Percentiles rank a stretch among this genome's conserved stretches.
These are phyloP conservation scores for Pharmacophagus antenor DNA, from an alignment of 2,888 invertebrate species.

Conservation along the genomic window DNA sequence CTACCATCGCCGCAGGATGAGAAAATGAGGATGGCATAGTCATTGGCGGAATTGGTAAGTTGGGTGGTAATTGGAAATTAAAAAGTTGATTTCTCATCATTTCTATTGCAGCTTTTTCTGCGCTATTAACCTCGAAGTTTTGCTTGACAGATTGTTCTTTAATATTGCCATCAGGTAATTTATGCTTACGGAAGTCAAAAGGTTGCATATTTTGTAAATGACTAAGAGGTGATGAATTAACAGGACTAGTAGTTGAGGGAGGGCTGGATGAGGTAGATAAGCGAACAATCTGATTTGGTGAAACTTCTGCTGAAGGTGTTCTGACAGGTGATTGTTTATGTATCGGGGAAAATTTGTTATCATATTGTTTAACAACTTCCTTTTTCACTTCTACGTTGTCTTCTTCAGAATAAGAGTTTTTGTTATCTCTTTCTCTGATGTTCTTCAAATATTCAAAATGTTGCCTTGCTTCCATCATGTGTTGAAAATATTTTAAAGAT, in stretches of 20 bases:
- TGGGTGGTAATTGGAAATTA: slow-evolving; percentile 80
- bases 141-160: slow-evolving; percentile 75
- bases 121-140: slow-evolving; percentile 58
- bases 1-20: slow-evolving; percentile 84
- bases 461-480: slow-evolving; percentile 72
- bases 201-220: slow-evolving; percentile 97
- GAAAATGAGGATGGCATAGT: slow-evolving; percentile 76
- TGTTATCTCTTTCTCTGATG: slow-evolving; percentile 64
- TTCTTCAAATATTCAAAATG: slow-evolving; percentile 66
- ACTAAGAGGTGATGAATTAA: slow-evolving; percentile 89
- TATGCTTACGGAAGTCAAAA: slow-evolving; percentile 91
- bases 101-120: slow-evolving; percentile 77
- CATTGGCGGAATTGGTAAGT: slow-evolving; percentile 82
- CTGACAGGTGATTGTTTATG: slow-evolving; percentile 55
- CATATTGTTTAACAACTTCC: slow-evolving; percentile 46
- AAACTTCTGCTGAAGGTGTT: slow-evolving; percentile 63
- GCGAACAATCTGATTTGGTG: slow-evolving; percentile 64
- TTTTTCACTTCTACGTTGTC: slow-evolving; percentile 53
- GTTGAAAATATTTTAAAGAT: slow-evolving; percentile 69
- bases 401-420: slow-evolving; percentile 40
- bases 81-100: slow-evolving; percentile 84
- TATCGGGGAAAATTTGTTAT: slow-evolving; percentile 55
- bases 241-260: slow-evolving; percentile 79
- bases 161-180: slow-evolving; percentile 55
- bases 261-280: slow-evolving; percentile 76